Conservation (phyloP, 2,888 invertebrate genomes). For the Synergus itoensis region DNA sequence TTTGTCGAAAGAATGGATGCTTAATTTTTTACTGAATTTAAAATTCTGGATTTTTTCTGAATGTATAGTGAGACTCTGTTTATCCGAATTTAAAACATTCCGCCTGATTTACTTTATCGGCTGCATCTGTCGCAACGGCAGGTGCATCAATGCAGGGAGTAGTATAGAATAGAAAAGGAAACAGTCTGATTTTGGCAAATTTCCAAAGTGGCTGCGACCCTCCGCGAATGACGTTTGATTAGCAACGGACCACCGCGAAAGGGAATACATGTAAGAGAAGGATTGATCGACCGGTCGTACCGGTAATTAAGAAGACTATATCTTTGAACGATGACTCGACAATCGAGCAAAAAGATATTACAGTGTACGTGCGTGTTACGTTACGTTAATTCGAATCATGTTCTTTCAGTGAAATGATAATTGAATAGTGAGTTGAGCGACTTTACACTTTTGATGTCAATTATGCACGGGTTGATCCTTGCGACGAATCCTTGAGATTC, state of each 20-base stretch:
- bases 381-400: conserved; percentile 20
- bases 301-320: conserved; percentile 42
- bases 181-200: conserved; percentile 3
- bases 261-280: conserved; percentile 8
- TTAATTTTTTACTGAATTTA: conserved; percentile 18
- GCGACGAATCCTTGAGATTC: background rate
- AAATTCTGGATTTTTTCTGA: background rate
- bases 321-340: conserved; percentile 18
- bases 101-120: background rate
- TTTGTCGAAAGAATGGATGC: no score
- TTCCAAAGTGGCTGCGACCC: conserved; percentile 2
- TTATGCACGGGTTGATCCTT: background rate
- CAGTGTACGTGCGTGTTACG: conserved; percentile 9
- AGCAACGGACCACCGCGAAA: conserved; percentile 18
- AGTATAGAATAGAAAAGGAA: background rate
- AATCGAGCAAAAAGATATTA: conserved; percentile 7
- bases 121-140: background rate
- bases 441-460: background rate
- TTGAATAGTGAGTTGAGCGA: background rate
- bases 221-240: conserved; percentile 12
- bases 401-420: background rate
- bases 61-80: conserved; percentile 3
- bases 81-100: conserved; percentile 1
- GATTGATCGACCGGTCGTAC: conserved; percentile 41
- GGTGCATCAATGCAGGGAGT: background rate